phyloP scores from a whole-genome alignment of 2,113 vertebrate species.

The Ploceus nigricollis region DNA sequence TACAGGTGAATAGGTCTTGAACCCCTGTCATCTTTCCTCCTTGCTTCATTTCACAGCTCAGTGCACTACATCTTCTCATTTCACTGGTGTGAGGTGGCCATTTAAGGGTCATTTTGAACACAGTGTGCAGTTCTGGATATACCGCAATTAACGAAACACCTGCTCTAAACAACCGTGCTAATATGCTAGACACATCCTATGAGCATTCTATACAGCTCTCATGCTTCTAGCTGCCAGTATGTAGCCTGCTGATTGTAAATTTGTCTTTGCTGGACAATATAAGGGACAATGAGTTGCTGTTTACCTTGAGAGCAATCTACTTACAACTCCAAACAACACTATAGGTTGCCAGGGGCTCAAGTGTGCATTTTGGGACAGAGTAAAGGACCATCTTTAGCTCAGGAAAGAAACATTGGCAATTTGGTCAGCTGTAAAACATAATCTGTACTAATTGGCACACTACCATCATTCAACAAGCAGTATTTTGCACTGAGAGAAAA shows the following conservation, averaged over 20 bases:
- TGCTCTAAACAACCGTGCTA: slow-evolving; percentile 41
- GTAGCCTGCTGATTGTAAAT: not conserved
- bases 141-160: slow-evolving; percentile 46
- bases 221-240: not conserved
- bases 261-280: not conserved
- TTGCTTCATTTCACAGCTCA: slow-evolving; percentile 35
- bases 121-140: not conserved
- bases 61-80: not conserved
- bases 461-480: not conserved
- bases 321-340: not conserved
- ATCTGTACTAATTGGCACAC: not conserved
- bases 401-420: not conserved
- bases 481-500: not conserved
- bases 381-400: not conserved
- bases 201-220: not conserved
- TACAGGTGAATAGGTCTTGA: not conserved
- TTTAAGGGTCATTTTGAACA: slow-evolving; percentile 35
- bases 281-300: not conserved
- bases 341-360: not conserved
- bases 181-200: not conserved
- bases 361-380: not conserved
- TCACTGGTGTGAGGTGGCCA: not conserved
- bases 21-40: not conserved
- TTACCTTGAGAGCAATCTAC: not conserved
- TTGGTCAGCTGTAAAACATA: not conserved